These are phyloP conservation scores for Morus bassanus DNA, from an alignment of 2,797 vertebrate genomes.

Conservation along the genomic window DNA sequence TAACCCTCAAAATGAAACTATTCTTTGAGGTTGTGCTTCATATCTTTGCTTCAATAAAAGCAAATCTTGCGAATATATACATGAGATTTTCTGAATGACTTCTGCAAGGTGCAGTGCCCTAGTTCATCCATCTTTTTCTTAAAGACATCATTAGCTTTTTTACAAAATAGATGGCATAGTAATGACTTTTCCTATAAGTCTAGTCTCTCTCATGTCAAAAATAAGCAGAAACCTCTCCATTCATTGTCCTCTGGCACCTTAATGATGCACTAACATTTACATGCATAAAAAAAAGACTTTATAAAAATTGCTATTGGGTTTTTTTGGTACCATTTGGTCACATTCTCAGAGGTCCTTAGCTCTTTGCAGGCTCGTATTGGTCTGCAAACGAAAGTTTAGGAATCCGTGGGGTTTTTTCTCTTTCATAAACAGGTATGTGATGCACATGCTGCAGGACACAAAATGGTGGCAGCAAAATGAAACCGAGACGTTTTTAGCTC, in stretches of 20 bases:
- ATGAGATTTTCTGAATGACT: neutral
- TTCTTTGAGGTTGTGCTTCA: neutral
- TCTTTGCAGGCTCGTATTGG: neutral
- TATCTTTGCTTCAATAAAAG: neutral
- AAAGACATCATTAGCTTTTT: neutral
- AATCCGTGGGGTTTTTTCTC: neutral
- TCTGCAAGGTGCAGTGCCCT: fast-evolving
- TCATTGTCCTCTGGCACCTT: neutral
- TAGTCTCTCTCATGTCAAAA: neutral
- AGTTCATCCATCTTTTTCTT: neutral
- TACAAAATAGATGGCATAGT: neutral
- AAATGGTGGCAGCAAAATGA: neutral
- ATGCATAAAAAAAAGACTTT: neutral
- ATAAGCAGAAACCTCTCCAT: neutral
- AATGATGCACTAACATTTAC: neutral
- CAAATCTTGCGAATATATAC: neutral
- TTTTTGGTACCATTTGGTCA: neutral
- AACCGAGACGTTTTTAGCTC: neutral
- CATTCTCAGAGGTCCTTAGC: neutral
- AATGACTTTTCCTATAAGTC: neutral
- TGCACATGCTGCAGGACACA: fast-evolving
- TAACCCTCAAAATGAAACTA: neutral
- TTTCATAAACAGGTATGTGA: neutral
- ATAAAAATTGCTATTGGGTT: neutral
- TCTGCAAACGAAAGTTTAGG: neutral